Evolutionary conservation across 2,113 vertebrate species (phyloP).

Genomic region (Larimichthys polyactis): DNA sequence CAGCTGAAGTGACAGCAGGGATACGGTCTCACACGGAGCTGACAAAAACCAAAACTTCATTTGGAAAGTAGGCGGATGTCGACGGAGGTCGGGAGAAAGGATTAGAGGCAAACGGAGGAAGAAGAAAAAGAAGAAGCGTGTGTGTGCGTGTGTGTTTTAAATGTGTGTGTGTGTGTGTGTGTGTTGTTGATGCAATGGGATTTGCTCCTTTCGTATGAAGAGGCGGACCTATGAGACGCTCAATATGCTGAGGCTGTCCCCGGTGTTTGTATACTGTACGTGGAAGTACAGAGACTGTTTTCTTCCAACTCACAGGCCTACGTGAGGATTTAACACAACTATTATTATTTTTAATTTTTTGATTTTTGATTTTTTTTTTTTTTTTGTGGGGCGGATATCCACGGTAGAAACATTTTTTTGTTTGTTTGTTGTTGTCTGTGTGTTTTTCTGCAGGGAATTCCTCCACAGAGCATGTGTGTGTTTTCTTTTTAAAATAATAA

Average conservation of each 20-base stretch:
- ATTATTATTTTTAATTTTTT: constrained; percentile 20
- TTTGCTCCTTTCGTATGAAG: constrained; percentile 73
- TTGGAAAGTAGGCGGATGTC: constrained; percentile 56
- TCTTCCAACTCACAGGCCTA: constrained; percentile 47
- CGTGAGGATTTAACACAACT: constrained; percentile 68
- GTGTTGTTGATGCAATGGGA: constrained; percentile 63
- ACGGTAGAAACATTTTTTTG: constrained; percentile 25
- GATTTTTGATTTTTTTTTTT: not conserved
- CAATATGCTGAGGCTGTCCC: constrained; percentile 75
- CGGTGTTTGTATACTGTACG: constrained; percentile 74
- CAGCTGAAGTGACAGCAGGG: constrained; percentile 66
- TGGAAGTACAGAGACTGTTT: constrained; percentile 79
- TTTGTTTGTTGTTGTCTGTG: not conserved
- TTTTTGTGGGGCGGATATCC: constrained; percentile 5
- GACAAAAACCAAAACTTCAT: constrained; percentile 62
- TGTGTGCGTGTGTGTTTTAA: no score
- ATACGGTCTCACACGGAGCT: constrained; percentile 50
- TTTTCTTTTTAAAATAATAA: constrained; percentile 2
- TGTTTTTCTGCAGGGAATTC: constrained; percentile 56
- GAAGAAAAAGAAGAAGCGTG: not conserved
- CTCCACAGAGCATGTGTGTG: constrained; percentile 51
- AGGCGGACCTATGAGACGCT: constrained; percentile 75
- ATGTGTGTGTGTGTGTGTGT: not conserved
- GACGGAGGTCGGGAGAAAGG: constrained; percentile 19
- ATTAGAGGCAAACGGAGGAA: constrained; percentile 24